Evolutionary conservation across 2,888 invertebrate genomes (phyloP).

Genomic region (Microplitis manilae): DNA sequence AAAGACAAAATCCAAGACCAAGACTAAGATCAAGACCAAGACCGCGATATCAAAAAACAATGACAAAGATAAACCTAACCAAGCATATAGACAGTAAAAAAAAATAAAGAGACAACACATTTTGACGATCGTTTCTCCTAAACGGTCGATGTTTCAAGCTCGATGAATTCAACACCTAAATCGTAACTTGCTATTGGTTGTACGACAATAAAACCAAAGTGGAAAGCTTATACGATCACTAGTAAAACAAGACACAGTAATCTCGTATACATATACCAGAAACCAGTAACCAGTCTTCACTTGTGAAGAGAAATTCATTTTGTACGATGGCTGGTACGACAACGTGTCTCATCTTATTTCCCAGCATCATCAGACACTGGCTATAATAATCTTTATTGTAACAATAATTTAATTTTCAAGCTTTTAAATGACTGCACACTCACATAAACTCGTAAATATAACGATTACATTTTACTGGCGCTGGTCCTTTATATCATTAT

Average conservation of each 20-base stretch:
- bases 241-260: background rate
- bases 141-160: background rate
- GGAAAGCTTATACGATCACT: slow-evolving; percentile 15
- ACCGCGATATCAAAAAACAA: background rate
- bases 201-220: background rate
- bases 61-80: background rate
- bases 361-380: slow-evolving; percentile 28
- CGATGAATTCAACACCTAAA: slow-evolving; percentile 4
- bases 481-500: slow-evolving; percentile 65
- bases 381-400: slow-evolving; percentile 62
- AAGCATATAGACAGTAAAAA: background rate
- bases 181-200: slow-evolving; percentile 12
- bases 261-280: background rate
- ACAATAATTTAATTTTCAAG: slow-evolving; percentile 67
- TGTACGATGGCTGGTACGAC: background rate
- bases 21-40: background rate
- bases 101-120: background rate
- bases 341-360: slow-evolving; percentile 22
- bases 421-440: slow-evolving; percentile 46
- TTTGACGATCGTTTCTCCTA: background rate
- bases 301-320: background rate
- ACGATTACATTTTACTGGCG: slow-evolving; percentile 59
- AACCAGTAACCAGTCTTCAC: background rate
- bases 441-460: slow-evolving; percentile 64
- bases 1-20: background rate